phyloP scores from a whole-genome alignment of 2,113 vertebrate genomes.

The Mixornis gularis region DNA sequence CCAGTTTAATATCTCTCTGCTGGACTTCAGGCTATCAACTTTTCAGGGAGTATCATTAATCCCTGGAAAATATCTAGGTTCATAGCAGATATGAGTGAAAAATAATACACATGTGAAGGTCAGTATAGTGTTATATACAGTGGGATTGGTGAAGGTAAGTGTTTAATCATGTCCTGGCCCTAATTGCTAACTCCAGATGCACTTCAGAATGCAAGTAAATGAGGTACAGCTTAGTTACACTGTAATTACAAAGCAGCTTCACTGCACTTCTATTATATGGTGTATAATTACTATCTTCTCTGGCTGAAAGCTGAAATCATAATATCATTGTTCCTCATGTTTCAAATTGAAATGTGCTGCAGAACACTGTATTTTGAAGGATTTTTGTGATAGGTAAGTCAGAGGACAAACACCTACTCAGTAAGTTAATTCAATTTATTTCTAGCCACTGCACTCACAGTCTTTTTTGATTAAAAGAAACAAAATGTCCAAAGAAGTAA shows the following conservation, averaged over 20 bases:
- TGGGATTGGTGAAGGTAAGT: background rate
- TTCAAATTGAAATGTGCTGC: background rate
- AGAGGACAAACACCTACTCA: background rate
- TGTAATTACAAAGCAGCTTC: constrained; percentile 36
- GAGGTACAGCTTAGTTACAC: constrained; percentile 10
- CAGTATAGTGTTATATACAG: background rate
- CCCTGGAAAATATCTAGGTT: constrained; percentile 63
- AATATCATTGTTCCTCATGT: background rate
- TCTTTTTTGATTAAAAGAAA: background rate
- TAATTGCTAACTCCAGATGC: constrained; percentile 33
- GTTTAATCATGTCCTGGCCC: background rate
- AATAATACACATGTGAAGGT: constrained; percentile 28
- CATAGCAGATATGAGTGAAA: constrained; percentile 67
- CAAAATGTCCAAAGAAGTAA: background rate
- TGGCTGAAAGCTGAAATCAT: background rate
- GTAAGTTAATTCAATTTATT: background rate
- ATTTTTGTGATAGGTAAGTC: background rate
- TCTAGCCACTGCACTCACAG: background rate
- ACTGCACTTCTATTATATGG: background rate
- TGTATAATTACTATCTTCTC: background rate
- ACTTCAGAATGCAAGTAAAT: constrained; percentile 17
- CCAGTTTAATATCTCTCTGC: constrained; percentile 66
- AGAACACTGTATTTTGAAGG: background rate
- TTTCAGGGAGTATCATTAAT: constrained; percentile 67
- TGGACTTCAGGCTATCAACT: constrained; percentile 68